These are phyloP conservation scores for Hippocampus guttulatus DNA, from an alignment of 2,113 vertebrate genomes.

Conservation along the genomic window DNA sequence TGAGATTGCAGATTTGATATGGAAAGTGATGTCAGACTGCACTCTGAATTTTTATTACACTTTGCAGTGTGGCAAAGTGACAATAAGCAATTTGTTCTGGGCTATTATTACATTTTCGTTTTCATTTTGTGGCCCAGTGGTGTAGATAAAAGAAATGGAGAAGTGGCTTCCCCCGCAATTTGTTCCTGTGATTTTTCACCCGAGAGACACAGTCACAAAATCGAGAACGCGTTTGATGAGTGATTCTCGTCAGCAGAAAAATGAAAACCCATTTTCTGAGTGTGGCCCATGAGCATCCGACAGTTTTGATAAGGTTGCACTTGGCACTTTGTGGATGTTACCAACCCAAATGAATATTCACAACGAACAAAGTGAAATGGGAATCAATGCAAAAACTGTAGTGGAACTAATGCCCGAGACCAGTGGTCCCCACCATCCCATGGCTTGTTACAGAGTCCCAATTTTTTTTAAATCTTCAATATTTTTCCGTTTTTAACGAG, in stretches of 20 bases:
- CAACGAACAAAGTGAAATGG: neutral
- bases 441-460: neutral
- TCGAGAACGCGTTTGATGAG: neutral
- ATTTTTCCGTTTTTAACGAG: no score
- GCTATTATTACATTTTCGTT: neutral
- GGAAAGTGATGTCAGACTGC: neutral
- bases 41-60: neutral
- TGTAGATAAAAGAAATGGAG: neutral
- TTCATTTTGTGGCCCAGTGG: slow-evolving; percentile 5
- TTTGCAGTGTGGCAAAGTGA: neutral
- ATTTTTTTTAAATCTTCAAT: no score
- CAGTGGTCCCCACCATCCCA: neutral
- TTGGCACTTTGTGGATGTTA: slow-evolving; percentile 3
- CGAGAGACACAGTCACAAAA: neutral
- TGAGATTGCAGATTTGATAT: neutral
- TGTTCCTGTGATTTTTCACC: neutral
- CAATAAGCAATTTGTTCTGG: neutral
- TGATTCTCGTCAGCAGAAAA: neutral
- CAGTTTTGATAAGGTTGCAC: neutral
- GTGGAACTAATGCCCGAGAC: neutral
- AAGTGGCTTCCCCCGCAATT: neutral
- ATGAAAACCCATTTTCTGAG: slow-evolving; percentile 10
- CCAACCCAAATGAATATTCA: neutral
- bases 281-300: slow-evolving; percentile 1
- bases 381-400: neutral